Evolutionary conservation across 1,140 invertebrate genomes (phyloP).

Genomic region (Zaprionus vittiger): DNA sequence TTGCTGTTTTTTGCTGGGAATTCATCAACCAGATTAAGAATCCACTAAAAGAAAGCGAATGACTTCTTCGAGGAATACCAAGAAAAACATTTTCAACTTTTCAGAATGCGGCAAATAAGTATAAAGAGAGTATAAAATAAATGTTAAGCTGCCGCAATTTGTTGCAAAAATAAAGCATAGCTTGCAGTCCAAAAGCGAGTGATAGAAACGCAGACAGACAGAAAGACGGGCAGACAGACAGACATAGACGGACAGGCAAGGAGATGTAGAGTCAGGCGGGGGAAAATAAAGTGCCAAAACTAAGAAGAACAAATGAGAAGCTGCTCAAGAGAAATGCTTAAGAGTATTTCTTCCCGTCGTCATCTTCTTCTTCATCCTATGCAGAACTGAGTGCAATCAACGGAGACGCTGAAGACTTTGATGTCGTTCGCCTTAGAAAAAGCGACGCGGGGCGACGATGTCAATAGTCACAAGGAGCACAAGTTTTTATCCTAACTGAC

Average conservation of each 20-base stretch:
- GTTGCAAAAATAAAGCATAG: slow-evolving; percentile 65
- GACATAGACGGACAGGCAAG: neutral
- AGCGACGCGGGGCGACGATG: slow-evolving; percentile 9
- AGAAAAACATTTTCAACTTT: slow-evolving; percentile 35
- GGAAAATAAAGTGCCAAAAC: slow-evolving; percentile 18
- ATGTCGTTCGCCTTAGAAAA: slow-evolving; percentile 28
- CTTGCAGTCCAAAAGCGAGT: slow-evolving; percentile 22
- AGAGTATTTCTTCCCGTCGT: slow-evolving; percentile 9
- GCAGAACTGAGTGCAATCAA: slow-evolving; percentile 45
- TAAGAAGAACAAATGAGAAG: slow-evolving; percentile 17
- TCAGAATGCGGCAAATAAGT: slow-evolving; percentile 40
- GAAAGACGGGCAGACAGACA: neutral
- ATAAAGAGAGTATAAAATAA: slow-evolving; percentile 28
- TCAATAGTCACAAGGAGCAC: slow-evolving; percentile 20
- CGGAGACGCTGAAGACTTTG: slow-evolving; percentile 33
- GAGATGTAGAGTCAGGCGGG: slow-evolving; percentile 10
- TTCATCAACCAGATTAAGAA: slow-evolving; percentile 12
- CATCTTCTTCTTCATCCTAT: neutral
- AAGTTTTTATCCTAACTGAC: slow-evolving; percentile 11
- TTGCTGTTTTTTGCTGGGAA: slow-evolving; percentile 2
- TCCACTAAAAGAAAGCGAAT: neutral
- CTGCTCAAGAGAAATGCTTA: slow-evolving; percentile 10
- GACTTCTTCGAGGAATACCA: slow-evolving; percentile 28
- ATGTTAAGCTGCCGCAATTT: slow-evolving; percentile 58
- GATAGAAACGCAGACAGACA: slow-evolving; percentile 1